phyloP scores from a whole-genome alignment of 2,888 invertebrate genomes.

The Hyposoter dolosus region DNA sequence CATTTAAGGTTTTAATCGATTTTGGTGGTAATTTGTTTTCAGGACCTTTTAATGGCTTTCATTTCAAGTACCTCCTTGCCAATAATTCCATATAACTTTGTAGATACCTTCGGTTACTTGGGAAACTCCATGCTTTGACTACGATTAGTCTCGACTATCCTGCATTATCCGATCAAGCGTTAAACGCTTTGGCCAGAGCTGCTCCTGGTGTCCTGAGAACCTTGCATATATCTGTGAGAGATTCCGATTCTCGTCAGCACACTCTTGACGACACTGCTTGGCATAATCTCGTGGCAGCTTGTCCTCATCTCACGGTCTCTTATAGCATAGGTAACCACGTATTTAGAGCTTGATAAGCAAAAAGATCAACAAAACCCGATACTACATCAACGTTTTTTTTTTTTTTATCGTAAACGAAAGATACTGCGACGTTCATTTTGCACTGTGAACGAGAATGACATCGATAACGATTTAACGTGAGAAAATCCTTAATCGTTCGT shows the following conservation, averaged over 20 bases:
- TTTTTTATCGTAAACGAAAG: not conserved
- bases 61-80: not conserved
- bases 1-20: not conserved
- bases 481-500: too few relatives aligned
- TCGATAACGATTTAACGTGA: too few relatives aligned
- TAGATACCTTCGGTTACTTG: slow-evolving; percentile 81
- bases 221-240: slow-evolving; percentile 84
- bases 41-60: not conserved
- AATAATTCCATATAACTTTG: slow-evolving; percentile 8
- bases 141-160: slow-evolving; percentile 85
- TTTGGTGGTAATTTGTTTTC: not conserved
- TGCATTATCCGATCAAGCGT: slow-evolving; percentile 83
- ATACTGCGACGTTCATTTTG: too few relatives aligned
- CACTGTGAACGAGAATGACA: too few relatives aligned
- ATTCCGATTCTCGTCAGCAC: slow-evolving; percentile 84
- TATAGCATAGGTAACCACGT: slow-evolving; percentile 79
- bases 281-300: slow-evolving; percentile 82
- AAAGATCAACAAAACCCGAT: not conserved
- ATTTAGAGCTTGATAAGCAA: not conserved
- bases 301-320: slow-evolving; percentile 84
- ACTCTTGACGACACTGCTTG: slow-evolving; percentile 84
- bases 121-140: slow-evolving; percentile 82
- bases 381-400: too few relatives aligned
- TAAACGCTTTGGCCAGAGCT: slow-evolving; percentile 83
- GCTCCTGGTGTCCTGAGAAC: slow-evolving; percentile 80